Evolutionary conservation across 2,113 vertebrate genomes (phyloP).

Genomic region (Alethe diademata): DNA sequence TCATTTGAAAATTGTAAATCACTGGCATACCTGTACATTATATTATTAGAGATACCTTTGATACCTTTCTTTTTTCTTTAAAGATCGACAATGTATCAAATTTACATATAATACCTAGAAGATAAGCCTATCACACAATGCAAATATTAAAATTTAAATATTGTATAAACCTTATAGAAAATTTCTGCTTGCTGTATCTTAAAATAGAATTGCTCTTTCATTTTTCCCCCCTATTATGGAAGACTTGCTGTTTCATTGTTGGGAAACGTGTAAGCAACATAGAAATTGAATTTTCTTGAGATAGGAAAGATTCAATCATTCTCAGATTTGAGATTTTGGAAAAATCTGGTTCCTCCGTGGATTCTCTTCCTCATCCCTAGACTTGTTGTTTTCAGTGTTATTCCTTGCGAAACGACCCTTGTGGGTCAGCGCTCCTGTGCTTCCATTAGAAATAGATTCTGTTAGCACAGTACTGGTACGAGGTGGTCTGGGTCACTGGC

Average conservation of each 20-base stretch:
- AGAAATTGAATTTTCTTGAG: background rate
- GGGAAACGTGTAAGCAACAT: background rate
- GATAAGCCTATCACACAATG: background rate
- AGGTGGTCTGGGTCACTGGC: background rate
- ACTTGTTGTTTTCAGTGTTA: background rate
- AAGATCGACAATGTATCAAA: background rate
- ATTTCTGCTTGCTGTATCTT: background rate
- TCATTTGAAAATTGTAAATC: background rate
- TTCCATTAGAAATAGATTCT: background rate
- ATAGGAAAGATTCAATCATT: background rate
- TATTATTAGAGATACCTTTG: background rate
- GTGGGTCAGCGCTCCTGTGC: fast-evolving
- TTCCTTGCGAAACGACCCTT: background rate
- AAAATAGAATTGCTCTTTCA: background rate
- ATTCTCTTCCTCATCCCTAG: background rate
- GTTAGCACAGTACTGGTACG: too few relatives aligned
- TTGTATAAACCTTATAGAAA: background rate
- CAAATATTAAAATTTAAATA: background rate
- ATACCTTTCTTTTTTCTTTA: background rate
- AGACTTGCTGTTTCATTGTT: background rate
- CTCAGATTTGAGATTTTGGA: background rate
- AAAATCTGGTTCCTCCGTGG: background rate
- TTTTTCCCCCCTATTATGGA: background rate
- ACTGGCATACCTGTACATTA: background rate
- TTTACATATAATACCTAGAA: background rate